These are phyloP conservation scores for Hypsibius dujardini DNA, from an alignment of 1,140 invertebrate species.

Conservation along the genomic window DNA sequence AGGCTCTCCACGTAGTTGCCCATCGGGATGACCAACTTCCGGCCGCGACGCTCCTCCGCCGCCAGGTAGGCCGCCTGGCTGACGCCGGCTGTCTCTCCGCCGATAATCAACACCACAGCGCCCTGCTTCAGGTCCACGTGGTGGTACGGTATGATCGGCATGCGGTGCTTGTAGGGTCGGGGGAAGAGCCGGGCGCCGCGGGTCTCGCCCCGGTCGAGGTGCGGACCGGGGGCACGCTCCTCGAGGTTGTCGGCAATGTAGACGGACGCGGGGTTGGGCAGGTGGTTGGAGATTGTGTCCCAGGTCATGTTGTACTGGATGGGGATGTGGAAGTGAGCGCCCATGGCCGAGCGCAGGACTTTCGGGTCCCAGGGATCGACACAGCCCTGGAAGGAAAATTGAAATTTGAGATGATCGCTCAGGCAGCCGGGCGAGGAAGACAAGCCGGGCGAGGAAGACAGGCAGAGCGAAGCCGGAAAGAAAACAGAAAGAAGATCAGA, in stretches of 20 bases:
- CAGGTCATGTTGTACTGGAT: conserved; percentile 46
- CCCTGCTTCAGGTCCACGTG: conserved; percentile 38
- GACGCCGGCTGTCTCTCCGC: conserved; percentile 71
- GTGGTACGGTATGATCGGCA: conserved; percentile 47
- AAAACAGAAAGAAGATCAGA: too few species aligned
- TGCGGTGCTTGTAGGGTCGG: conserved; percentile 20
- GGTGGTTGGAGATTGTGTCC: conserved; percentile 40
- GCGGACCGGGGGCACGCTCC: conserved; percentile 32
- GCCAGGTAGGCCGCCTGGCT: conserved; percentile 47
- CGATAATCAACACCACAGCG: conserved; percentile 50
- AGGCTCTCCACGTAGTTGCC: conserved; percentile 60
- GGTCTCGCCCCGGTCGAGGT: neutral
- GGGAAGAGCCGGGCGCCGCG: neutral
- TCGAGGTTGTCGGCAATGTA: conserved; percentile 41
- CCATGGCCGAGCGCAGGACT: conserved; percentile 57
- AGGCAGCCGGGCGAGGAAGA: too few species aligned
- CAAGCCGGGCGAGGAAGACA: too few species aligned
- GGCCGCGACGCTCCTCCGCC: conserved; percentile 37
- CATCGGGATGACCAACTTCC: conserved; percentile 46
- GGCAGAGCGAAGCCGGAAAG: too few species aligned
- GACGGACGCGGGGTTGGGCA: conserved; percentile 40
- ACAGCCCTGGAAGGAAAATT: conserved; percentile 39
- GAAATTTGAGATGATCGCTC: too few species aligned
- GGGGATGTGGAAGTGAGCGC: conserved; percentile 61
- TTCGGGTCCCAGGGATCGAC: conserved; percentile 71